Evolutionary conservation across 2,113 vertebrate genomes (phyloP).

Genomic region (Trachemys scripta): DNA sequence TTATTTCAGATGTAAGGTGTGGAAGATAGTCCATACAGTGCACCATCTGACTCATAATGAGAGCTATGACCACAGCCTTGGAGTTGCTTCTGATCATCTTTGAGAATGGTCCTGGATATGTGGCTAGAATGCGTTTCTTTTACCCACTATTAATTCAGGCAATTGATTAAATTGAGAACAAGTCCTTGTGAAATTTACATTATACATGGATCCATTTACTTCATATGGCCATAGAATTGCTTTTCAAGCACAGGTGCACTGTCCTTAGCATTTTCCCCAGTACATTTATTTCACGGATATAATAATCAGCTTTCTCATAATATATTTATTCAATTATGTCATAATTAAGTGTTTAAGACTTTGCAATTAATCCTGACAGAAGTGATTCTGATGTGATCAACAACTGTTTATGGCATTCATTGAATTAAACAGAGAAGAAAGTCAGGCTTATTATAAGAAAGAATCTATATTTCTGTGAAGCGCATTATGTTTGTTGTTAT

Average conservation of each 20-base stretch:
- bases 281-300: not conserved
- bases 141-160: not conserved
- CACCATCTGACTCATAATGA: not conserved
- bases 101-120: not conserved
- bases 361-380: not conserved
- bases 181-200: not conserved
- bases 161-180: not conserved
- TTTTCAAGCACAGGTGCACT: not conserved
- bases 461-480: not conserved
- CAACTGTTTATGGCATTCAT: not conserved
- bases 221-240: not conserved
- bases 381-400: not conserved
- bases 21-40: not conserved
- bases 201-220: not conserved
- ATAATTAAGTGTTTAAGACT: not conserved
- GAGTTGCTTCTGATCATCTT: not conserved
- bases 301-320: not conserved
- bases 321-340: not conserved
- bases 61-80: not conserved
- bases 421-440: not conserved
- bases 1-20: not conserved
- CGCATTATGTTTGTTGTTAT: not conserved
- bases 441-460: not conserved
- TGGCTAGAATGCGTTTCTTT: not conserved
- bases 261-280: not conserved